These are phyloP conservation scores for Podocnemis expansa DNA, from an alignment of 2,113 vertebrate species.

Conservation along the genomic window DNA sequence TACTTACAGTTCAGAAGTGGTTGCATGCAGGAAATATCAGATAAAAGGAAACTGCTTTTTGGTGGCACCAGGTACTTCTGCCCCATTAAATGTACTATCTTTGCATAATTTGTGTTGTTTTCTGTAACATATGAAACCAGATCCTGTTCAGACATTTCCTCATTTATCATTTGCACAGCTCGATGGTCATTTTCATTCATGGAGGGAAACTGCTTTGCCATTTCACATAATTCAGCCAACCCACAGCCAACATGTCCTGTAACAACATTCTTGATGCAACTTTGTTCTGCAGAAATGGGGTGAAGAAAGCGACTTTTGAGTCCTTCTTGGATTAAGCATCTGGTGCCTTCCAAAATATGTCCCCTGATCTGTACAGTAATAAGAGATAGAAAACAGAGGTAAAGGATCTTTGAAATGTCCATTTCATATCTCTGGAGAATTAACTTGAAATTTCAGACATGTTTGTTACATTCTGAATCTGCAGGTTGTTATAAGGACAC, in stretches of 20 bases:
- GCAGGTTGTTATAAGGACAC: not conserved
- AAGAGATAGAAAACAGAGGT: not conserved
- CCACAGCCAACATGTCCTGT: slow-evolving; percentile 65
- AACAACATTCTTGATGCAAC: not conserved
- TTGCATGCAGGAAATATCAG: slow-evolving; percentile 88
- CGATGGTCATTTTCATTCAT: slow-evolving; percentile 57
- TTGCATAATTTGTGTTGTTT: slow-evolving; percentile 76
- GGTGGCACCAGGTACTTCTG: slow-evolving; percentile 91
- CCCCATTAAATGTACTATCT: slow-evolving; percentile 84
- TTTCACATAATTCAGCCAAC: slow-evolving; percentile 89
- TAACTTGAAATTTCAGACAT: not conserved
- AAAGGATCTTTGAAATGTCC: not conserved
- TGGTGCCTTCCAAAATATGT: slow-evolving; percentile 85
- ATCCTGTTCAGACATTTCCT: slow-evolving; percentile 77
- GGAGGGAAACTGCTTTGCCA: slow-evolving; percentile 87
- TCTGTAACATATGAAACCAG: slow-evolving; percentile 83
- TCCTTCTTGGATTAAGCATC: slow-evolving; percentile 82
- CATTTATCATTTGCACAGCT: slow-evolving; percentile 55
- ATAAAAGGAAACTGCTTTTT: slow-evolving; percentile 89
- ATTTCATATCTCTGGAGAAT: not conserved
- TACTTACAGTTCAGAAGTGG: slow-evolving; percentile 90
- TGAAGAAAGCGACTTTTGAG: slow-evolving; percentile 79
- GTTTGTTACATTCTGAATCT: not conserved
- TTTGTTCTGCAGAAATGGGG: not conserved
- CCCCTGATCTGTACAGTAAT: slow-evolving; percentile 80